phyloP scores from a whole-genome alignment of 2,797 vertebrate species.

The Pangasius krempfi region DNA sequence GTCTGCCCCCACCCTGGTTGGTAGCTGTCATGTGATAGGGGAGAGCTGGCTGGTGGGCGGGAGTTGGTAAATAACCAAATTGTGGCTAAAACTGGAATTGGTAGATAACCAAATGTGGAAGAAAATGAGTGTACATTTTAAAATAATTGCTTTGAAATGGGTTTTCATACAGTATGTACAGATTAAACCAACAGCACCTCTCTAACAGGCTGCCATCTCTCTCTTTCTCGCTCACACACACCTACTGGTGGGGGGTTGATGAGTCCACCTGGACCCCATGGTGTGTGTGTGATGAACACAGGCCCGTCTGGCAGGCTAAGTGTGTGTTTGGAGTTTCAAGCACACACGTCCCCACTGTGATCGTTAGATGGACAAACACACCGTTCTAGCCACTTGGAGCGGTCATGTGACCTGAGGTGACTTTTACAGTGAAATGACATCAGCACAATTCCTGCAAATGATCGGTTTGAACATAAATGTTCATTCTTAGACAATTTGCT shows the following conservation, averaged over 20 bases:
- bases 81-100: background rate
- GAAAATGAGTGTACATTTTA: background rate
- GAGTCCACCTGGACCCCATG: constrained; percentile 52
- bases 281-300: constrained; percentile 50
- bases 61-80: background rate
- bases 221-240: background rate
- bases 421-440: constrained; percentile 59
- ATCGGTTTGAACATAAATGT: constrained; percentile 57
- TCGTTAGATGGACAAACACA: constrained; percentile 40
- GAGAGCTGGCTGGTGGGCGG: background rate
- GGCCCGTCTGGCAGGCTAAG: constrained; percentile 52
- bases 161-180: background rate
- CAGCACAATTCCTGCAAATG: constrained; percentile 42
- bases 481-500: background rate
- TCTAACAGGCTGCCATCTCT: background rate
- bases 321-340: constrained; percentile 60
- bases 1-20: background rate
- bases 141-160: background rate
- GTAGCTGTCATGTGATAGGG: background rate
- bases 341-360: constrained; percentile 54
- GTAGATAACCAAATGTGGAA: background rate
- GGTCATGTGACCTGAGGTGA: constrained; percentile 52
- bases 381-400: constrained; percentile 34
- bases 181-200: constrained; percentile 4
- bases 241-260: constrained; percentile 47